Percentiles rank a stretch among this genome's conserved stretches.
phyloP scores from a whole-genome alignment of 2,888 invertebrate genomes.

The Syrphus vitripennis region DNA sequence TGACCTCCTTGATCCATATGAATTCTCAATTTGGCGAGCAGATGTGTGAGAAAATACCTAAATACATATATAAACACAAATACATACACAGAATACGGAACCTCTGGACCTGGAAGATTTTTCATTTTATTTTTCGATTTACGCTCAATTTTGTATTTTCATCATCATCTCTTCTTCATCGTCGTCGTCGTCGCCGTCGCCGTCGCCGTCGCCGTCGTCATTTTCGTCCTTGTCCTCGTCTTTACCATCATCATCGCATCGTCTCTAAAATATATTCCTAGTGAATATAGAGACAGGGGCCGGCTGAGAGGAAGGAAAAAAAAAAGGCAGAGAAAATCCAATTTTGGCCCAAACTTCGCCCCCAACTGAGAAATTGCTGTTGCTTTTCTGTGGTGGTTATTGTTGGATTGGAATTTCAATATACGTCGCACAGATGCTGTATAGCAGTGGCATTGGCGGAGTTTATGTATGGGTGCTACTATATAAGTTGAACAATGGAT shows the following conservation, averaged over 20 bases:
- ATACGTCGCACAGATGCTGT: constrained; percentile 69
- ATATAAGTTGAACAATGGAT: constrained; percentile 68
- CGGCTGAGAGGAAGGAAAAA: neutral
- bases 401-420: constrained; percentile 71
- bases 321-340: constrained; percentile 52
- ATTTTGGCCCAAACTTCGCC: constrained; percentile 65
- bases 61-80: neutral
- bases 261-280: constrained; percentile 60
- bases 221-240: neutral
- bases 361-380: constrained; percentile 69
- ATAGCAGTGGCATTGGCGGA: constrained; percentile 12
- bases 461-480: constrained; percentile 45
- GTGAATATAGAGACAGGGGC: neutral
- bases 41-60: constrained; percentile 28
- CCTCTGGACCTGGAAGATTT: constrained; percentile 34
- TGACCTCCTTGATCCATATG: constrained; percentile 55
- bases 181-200: constrained; percentile 8
- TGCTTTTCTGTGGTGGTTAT: constrained; percentile 67
- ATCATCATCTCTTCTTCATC: constrained; percentile 40
- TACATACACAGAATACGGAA: neutral
- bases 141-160: constrained; percentile 65
- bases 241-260: neutral
- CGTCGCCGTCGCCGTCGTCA: constrained; percentile 11
- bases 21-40: constrained; percentile 34
- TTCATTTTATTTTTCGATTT: constrained; percentile 65